phyloP scores from a whole-genome alignment of 2,113 vertebrate species.

The Boleophthalmus pectinirostris region DNA sequence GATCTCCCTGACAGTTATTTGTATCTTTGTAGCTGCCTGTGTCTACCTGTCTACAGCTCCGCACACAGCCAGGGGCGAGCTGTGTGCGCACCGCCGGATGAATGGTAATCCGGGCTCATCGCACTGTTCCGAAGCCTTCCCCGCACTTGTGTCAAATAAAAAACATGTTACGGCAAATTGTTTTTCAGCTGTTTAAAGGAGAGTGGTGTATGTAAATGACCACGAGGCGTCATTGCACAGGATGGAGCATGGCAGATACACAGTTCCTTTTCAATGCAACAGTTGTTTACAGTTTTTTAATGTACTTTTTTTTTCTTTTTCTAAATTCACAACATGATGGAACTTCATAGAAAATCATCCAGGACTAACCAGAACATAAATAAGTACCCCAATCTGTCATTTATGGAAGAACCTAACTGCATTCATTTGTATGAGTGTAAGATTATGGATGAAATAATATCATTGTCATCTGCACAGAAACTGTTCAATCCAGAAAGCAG shows the following conservation, averaged over 20 bases:
- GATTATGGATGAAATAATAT: too few species aligned
- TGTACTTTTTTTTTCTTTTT: neutral
- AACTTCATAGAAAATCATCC: constrained; percentile 9
- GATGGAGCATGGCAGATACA: neutral
- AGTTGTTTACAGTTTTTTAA: constrained; percentile 3
- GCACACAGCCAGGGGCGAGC: constrained; percentile 71
- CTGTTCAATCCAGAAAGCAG: too few species aligned
- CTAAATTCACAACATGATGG: neutral
- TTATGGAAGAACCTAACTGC: neutral
- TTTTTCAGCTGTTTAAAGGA: constrained; percentile 35
- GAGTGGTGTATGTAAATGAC: constrained; percentile 20
- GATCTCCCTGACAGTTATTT: constrained; percentile 73
- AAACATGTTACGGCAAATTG: constrained; percentile 20
- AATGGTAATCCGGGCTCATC: constrained; percentile 51
- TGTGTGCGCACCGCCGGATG: constrained; percentile 51
- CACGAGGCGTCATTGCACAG: neutral
- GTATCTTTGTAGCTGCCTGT: constrained; percentile 67
- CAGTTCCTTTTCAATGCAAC: constrained; percentile 13
- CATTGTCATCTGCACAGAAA: too few species aligned
- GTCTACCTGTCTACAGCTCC: constrained; percentile 70
- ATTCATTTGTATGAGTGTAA: too few species aligned
- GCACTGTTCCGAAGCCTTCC: constrained; percentile 25
- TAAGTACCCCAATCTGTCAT: neutral
- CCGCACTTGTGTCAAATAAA: constrained; percentile 22
- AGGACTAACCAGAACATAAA: neutral